Percentiles rank a stretch among this genome's conserved stretches.
Conservation (phyloP, 1,140 invertebrate species). For the Coenobita brevimanus region DNA sequence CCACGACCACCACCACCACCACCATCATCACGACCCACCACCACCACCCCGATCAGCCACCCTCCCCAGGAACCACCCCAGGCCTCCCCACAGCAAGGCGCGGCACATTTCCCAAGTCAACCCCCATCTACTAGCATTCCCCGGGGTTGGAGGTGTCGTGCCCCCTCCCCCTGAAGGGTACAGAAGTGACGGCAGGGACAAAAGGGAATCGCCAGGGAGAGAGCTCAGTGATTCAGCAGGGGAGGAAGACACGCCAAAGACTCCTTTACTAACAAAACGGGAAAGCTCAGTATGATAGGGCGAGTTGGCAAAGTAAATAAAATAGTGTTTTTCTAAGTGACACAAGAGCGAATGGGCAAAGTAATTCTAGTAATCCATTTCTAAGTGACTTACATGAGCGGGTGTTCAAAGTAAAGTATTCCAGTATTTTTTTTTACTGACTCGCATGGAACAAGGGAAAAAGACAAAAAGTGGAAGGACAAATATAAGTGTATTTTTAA, state of each 20-base stretch:
- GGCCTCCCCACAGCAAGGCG: background rate
- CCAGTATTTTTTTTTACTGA: no score
- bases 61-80: background rate
- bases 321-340: no score
- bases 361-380: no score
- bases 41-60: background rate
- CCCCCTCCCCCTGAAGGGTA: slow-evolving; percentile 12
- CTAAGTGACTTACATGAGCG: no score
- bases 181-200: slow-evolving; percentile 16
- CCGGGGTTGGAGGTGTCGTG: background rate
- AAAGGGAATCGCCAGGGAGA: background rate
- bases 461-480: no score
- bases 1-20: background rate
- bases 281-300: slow-evolving; percentile 51
- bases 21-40: background rate
- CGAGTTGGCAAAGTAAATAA: no score
- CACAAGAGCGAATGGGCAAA: no score
- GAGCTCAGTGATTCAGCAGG: background rate
- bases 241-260: slow-evolving; percentile 26
- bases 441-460: no score
- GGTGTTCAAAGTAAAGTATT: no score
- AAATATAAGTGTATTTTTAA: no score
- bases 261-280: slow-evolving; percentile 15
- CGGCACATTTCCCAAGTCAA: background rate
- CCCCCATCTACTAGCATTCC: background rate